Percentiles rank a stretch among this genome's conserved stretches.
phyloP scores from a whole-genome alignment of 2,888 invertebrate species.

The Nomada lathburiana region DNA sequence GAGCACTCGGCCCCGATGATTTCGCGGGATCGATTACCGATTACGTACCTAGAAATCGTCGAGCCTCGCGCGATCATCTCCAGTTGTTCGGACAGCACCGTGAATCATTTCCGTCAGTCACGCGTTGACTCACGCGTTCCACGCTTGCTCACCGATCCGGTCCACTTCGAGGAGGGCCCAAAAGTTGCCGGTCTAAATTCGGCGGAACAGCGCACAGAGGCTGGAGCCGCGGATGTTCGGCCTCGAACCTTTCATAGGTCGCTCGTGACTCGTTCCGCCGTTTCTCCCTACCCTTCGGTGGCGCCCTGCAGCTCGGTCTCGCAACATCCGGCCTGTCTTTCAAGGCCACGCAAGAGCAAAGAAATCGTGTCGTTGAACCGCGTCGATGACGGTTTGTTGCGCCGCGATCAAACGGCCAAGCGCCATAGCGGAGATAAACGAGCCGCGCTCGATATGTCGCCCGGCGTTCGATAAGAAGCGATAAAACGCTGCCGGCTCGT shows the following conservation, averaged over 20 bases:
- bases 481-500: constrained; percentile 33
- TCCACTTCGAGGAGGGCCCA: neutral
- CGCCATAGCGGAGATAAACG: constrained; percentile 69
- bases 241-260: constrained; percentile 68
- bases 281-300: constrained; percentile 33
- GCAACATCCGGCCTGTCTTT: constrained; percentile 72
- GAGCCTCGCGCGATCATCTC: neutral
- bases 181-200: constrained; percentile 44
- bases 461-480: constrained; percentile 54
- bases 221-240: constrained; percentile 32
- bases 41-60: no score
- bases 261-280: constrained; percentile 45
- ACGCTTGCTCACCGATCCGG: neutral
- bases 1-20: neutral
- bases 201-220: neutral
- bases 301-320: constrained; percentile 46
- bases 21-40: neutral
- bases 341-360: constrained; percentile 74
- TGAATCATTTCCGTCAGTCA: constrained; percentile 9
- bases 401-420: constrained; percentile 59
- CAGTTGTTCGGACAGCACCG: neutral
- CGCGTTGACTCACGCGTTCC: constrained; percentile 27
- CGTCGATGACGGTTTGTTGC: constrained; percentile 52
- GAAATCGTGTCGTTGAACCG: constrained; percentile 75
- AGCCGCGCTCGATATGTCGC: constrained; percentile 33